A percentile compares a stretch with the other conserved stretches of the same genome.
phyloP scores from a whole-genome alignment of 2,797 vertebrate species.

The Valencia hispanica region DNA sequence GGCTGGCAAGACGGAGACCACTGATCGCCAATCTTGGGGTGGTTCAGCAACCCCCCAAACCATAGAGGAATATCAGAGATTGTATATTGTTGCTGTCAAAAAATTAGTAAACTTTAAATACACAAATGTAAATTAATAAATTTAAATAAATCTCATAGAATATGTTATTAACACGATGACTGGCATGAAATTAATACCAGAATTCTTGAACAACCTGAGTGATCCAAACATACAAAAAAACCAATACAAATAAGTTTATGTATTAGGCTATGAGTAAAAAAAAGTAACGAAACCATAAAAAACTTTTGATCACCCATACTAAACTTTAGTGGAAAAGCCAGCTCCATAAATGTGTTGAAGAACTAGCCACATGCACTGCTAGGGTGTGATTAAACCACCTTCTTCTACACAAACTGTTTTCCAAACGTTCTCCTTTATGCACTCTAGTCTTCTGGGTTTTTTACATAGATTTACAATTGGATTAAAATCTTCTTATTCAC shows the following conservation, averaged over 20 bases:
- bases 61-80: background rate
- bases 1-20: background rate
- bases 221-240: background rate
- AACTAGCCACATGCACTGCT: no score
- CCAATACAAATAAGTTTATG: background rate
- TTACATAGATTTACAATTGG: background rate
- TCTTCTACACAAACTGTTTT: no score
- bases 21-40: background rate
- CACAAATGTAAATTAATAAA: background rate
- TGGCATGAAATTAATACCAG: background rate
- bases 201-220: background rate
- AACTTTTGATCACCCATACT: background rate
- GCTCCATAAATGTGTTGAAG: background rate
- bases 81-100: background rate
- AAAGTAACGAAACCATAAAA: background rate
- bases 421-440: background rate
- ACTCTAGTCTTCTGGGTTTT: background rate
- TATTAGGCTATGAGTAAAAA: background rate
- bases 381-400: no score
- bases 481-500: background rate
- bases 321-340: background rate
- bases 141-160: background rate
- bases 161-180: background rate
- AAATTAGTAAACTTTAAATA: background rate
- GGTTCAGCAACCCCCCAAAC: background rate